Evolutionary conservation across 2,797 vertebrate genomes (phyloP), one percentile per base, ranked within the genome.

Genomic region (Diceros bicornis): DNA sequence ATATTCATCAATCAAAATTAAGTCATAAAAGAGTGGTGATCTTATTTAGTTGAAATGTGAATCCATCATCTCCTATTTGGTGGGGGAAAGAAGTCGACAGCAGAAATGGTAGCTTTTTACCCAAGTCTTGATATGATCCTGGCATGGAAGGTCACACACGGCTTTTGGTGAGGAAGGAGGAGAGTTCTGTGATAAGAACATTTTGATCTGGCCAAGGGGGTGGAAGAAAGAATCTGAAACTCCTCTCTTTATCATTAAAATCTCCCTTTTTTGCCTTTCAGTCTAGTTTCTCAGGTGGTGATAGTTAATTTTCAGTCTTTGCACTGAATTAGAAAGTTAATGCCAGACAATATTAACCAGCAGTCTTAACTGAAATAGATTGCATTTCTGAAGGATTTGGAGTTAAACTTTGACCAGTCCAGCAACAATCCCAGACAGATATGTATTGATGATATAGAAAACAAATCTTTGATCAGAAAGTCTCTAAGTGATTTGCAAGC

Each of bases 381-480:
- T 55, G 17, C 23, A 55, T 62, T 2, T 93, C 61, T 89, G 81
- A 91, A 94, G 78, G 44, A 52, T 83, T 93, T 87, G 37, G 37
- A 86, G 93, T 97, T 97, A 97, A 97, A 97, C 50, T 95, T 89
- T 97, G 96, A 96, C 96, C 72, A 59, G 86, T 84, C 66, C 1
- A 0, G 75, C 14, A 66, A 85, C 84, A 85, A 94, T 78, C 68
- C 79, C 71, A 92, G 85, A 69, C 41, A 44, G 74, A 68, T 78
- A 74, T 44, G n/a, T 61, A 86, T 0, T 32, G 66, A 44, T 64
- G 52, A 87, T 44, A 44, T 0, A 61, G 72, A 78, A 93, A 95
- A 78, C n/a, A 83, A 83, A 82, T 29, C n/a, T 96, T 88, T 91
- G 68, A 88, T 78, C 18, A 13, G 61, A 92, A 72, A 59, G 10